phyloP scores from a whole-genome alignment of 2,797 vertebrate species.

The Philypnodon macrostomus region DNA sequence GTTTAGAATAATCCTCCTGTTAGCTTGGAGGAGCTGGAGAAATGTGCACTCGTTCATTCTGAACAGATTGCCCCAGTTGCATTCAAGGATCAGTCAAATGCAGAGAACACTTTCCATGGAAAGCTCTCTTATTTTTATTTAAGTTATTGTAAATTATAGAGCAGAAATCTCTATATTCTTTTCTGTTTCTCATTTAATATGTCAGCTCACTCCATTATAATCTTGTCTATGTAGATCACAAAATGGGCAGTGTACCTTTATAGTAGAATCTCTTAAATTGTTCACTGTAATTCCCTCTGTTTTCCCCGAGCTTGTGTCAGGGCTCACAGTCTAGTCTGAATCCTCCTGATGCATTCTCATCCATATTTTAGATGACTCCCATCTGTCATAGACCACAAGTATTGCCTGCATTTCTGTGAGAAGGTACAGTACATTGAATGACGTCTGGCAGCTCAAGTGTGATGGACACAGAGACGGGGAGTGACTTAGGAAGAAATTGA shows the following conservation, averaged over 20 bases:
- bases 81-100: no score
- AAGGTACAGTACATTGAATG: neutral
- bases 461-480: constrained; percentile 7
- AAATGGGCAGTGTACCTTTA: constrained; percentile 9
- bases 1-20: no score
- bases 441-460: constrained; percentile 10
- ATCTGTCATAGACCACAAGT: constrained; percentile 14
- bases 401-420: constrained; percentile 1
- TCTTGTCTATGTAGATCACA: constrained; percentile 15
- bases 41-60: no score
- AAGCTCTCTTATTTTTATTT: no score
- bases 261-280: constrained; percentile 11
- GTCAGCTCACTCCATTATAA: no score
- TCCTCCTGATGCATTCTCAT: no score
- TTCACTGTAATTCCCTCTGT: constrained; percentile 15
- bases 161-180: no score
- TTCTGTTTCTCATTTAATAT: no score
- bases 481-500: constrained; percentile 5
- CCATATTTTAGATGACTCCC: constrained; percentile 28
- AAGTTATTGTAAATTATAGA: no score
- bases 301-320: neutral
- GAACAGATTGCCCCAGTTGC: no score
- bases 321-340: constrained; percentile 13
- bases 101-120: no score
- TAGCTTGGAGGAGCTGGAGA: no score